Evolutionary conservation across 2,113 vertebrate species (phyloP), one percentile per base, ranked within the genome.

Genomic region (Corvus hawaiiensis): DNA sequence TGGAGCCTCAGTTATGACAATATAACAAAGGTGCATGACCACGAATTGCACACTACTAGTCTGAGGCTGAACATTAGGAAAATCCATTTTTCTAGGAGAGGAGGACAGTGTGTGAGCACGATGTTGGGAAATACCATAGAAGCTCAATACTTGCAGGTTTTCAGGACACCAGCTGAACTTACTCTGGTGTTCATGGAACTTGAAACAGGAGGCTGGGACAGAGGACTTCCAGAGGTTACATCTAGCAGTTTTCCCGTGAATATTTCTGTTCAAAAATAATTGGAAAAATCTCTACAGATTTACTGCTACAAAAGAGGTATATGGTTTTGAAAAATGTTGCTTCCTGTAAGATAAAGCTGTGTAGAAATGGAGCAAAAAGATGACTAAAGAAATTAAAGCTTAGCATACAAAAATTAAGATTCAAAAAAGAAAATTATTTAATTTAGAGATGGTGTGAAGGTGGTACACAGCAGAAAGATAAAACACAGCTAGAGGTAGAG

Each of bases 91-190:
- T 43, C 52, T 43, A 15, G 13, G 35, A 49, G 39, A 27, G 3
- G 2, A 56, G 19, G 44, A 46, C 28, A 66, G 6, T 4, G 19
- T n/a, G 11, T 18, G n/a, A 79, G 24, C 13, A 62, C 0, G 1
- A 26, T 46, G 22, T 20, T 64, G 44, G 87, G 35, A 52, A 71
- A 54, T 19, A 28, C 6, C 6, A 0, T 16, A 88, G 51, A 89
- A 73, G 6, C 12, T 72, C 39, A 43, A 41, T 22, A 39, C 9
- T 54, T 58, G 32, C 43, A 86, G 5, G 6, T 3, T 87, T 84
- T 75, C 58, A 41, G n/a, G 39, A 63, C 3, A 9, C 3, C 32
- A 55, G 22, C 19, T 63, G 51, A 85, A 68, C 26, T 59, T 58
- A 11, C 24, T 73, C 13, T 56, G 33, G 7, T 24, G 9, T n/a